These are phyloP conservation scores for Esox lucius DNA, from an alignment of 2,797 vertebrate genomes.

Conservation along the genomic window DNA sequence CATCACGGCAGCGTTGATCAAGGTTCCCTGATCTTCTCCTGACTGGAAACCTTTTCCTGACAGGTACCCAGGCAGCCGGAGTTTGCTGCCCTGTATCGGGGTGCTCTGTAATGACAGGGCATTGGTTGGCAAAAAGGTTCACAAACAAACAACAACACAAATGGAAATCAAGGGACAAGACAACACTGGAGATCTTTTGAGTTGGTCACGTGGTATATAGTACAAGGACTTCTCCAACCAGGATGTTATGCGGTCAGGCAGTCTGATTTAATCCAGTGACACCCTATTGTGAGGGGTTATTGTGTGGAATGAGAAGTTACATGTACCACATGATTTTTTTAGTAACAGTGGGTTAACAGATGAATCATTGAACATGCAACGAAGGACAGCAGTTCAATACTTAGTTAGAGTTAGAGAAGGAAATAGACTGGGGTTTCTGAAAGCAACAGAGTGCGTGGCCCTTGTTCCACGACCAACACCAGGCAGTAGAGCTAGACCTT, in stretches of 20 bases:
- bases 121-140: constrained; percentile 8
- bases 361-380: neutral
- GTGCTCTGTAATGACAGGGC: constrained; percentile 75
- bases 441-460: neutral
- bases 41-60: constrained; percentile 97
- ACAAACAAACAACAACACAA: neutral
- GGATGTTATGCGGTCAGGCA: neutral
- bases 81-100: constrained; percentile 93
- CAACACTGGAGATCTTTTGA: neutral
- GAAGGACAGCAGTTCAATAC: neutral
- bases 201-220: neutral
- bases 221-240: neutral
- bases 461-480: neutral
- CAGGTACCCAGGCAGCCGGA: constrained; percentile 94
- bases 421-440: constrained; percentile 19
- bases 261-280: neutral
- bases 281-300: neutral
- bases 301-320: neutral
- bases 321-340: neutral
- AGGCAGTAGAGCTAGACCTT: constrained; percentile 30
- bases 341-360: neutral
- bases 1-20: constrained; percentile 88
- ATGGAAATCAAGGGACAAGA: neutral
- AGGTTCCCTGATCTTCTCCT: constrained; percentile 88
- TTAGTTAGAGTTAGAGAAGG: constrained; percentile 15